Evolutionary conservation across 2,888 invertebrate genomes (phyloP).

Genomic region (Spialia ferax): DNA sequence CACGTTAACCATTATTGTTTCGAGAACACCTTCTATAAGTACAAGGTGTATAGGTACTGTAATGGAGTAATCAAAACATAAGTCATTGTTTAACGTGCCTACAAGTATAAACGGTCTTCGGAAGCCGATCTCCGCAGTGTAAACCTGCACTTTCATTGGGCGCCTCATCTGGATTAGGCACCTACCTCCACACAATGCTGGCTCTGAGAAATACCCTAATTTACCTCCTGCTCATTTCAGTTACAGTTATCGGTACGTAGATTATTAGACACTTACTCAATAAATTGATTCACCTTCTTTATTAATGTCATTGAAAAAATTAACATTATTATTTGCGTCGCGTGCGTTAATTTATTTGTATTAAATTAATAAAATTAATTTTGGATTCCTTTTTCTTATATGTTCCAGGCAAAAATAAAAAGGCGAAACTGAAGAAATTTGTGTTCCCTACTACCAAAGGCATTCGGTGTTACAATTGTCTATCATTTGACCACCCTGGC

Average conservation of each 20-base stretch:
- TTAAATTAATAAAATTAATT: too few species aligned
- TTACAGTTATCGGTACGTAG: slow-evolving; percentile 62
- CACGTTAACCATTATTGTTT: too few species aligned
- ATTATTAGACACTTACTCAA: background rate
- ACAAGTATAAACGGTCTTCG: slow-evolving; percentile 55
- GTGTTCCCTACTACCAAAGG: slow-evolving; percentile 73
- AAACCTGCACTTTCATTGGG: slow-evolving; percentile 15
- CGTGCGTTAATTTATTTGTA: too few species aligned
- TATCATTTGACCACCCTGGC: slow-evolving; percentile 81
- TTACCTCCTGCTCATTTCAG: slow-evolving; percentile 65
- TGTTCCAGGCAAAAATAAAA: slow-evolving; percentile 71
- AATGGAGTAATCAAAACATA: slow-evolving; percentile 55
- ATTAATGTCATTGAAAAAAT: background rate
- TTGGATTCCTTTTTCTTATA: too few species aligned
- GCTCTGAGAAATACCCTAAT: slow-evolving; percentile 56
- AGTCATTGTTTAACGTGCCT: slow-evolving; percentile 53
- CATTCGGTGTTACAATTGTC: slow-evolving; percentile 80
- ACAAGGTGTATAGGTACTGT: too few species aligned
- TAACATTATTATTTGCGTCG: background rate
- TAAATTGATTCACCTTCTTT: background rate
- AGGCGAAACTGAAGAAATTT: slow-evolving; percentile 74
- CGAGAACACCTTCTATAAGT: slow-evolving; percentile 47
- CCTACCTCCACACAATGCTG: slow-evolving; percentile 51
- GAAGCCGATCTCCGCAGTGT: slow-evolving; percentile 42
- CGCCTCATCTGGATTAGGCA: slow-evolving; percentile 15